Evolutionary conservation across 1,140 invertebrate species (phyloP), one percentile per base, ranked within the genome.

Genomic region (Drosophila repletoides): DNA sequence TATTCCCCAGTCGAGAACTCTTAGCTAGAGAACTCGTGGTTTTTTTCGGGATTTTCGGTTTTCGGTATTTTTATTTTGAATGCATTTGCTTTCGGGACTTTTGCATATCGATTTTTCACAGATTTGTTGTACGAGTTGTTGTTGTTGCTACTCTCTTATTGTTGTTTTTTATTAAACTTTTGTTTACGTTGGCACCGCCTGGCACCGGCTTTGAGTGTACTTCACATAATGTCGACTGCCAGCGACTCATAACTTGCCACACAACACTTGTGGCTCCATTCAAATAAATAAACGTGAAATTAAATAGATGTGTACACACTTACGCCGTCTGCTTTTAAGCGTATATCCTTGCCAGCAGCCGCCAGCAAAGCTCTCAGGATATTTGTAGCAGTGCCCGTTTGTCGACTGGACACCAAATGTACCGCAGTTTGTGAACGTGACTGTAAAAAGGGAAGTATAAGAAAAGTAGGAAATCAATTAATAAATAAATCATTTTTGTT

Each of bases 301-400:
- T 34, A 34, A 22, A 24, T 2, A 48, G 3, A 19, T 46, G 15
- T 46, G 17, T 19, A 28, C 31, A 41, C 19, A 93, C 94, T 94
- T 92, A 98, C 97, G 87, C 95, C 95, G 91, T 99, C 97, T 33
- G 93, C 92, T 86, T 94, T 94, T 21, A 97, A 89, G 52, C 97
- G 92, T 63, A 96, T 97, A 71, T 98, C 97, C 89, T 96, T 97
- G 12, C 96, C 96, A 14, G 96, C 95, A 2, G 96, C 94, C 38
- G 94, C 94, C 6, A 98, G 92, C 4, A 99, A 91, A 3, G 95
- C 93, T 88, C 97, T 92, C 3, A 98, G 92, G 73, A 98, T 96
- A 49, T 94, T 94, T n/a, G 97, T 95, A 0, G 96, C 96, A 17
- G 96, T 97, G 15, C 96, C 97, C 0, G 95, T 97, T 89, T 97